Evolutionary conservation across 2,113 vertebrate species (phyloP).

Genomic region (Butorides virescens): DNA sequence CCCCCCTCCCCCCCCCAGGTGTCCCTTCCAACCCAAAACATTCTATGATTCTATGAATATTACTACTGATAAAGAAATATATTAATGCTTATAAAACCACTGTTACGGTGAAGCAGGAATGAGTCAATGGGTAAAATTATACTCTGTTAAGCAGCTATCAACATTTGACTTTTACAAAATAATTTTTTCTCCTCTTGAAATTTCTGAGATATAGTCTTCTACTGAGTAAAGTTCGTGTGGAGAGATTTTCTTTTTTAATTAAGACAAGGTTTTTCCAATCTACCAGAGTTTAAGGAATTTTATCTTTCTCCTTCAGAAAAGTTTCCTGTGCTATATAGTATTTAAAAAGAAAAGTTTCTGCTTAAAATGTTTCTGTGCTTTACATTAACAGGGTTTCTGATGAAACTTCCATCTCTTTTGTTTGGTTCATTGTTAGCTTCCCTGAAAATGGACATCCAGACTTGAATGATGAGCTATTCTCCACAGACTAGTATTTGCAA

Average conservation of each 20-base stretch:
- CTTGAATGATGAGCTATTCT: background rate
- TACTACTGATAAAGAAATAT: background rate
- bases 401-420: background rate
- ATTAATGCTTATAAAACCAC: background rate
- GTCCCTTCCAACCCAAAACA: no score
- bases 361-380: background rate
- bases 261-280: background rate
- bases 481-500: background rate
- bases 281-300: background rate
- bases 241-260: background rate
- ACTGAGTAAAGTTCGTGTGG: background rate
- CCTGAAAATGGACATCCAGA: background rate
- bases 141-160: background rate
- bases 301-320: background rate
- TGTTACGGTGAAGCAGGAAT: background rate
- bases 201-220: background rate
- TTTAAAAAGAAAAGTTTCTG: background rate
- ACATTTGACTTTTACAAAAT: background rate
- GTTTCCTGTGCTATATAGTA: background rate
- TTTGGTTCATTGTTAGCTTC: background rate
- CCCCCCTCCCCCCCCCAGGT: no score
- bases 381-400: background rate
- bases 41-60: no score
- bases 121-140: background rate
- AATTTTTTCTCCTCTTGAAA: background rate